Evolutionary conservation across 2,888 invertebrate species (phyloP).

Genomic region (Gari tellinella): DNA sequence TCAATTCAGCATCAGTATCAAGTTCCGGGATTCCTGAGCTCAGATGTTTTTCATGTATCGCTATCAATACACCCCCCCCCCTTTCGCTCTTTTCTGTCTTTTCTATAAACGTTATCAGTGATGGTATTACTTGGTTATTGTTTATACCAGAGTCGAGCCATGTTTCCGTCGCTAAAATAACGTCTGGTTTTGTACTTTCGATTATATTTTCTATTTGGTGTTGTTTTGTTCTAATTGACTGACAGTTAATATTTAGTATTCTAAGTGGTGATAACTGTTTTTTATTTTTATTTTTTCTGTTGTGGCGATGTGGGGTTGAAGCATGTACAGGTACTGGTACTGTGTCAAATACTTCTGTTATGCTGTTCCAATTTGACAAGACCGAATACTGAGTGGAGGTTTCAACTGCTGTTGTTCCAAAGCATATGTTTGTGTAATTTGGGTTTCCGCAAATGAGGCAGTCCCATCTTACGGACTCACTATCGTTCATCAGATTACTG

Average conservation of each 20-base stretch:
- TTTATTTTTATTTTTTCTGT: not conserved
- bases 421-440: constrained; percentile 13
- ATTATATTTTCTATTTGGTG: constrained; percentile 21
- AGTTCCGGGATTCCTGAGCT: constrained; percentile 8
- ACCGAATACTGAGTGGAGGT: no score
- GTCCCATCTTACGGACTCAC: not conserved
- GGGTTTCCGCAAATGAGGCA: constrained; percentile 6
- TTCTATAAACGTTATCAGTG: not conserved
- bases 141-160: constrained; percentile 9
- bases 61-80: not conserved
- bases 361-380: no score
- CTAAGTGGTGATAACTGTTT: constrained; percentile 1
- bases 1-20: constrained; percentile 10
- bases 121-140: constrained; percentile 3
- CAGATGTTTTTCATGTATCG: not conserved
- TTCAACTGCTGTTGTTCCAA: not conserved
- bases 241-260: constrained; percentile 22
- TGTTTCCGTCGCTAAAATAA: constrained; percentile 15
- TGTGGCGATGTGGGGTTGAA: no score
- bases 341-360: no score
- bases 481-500: not conserved
- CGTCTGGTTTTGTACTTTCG: constrained; percentile 19
- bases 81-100: not conserved
- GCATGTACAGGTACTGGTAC: no score
- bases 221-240: constrained; percentile 18